Evolutionary conservation across 1,140 invertebrate species (phyloP), one percentile per base, ranked within the genome.

Genomic region (Orius insidiosus): DNA sequence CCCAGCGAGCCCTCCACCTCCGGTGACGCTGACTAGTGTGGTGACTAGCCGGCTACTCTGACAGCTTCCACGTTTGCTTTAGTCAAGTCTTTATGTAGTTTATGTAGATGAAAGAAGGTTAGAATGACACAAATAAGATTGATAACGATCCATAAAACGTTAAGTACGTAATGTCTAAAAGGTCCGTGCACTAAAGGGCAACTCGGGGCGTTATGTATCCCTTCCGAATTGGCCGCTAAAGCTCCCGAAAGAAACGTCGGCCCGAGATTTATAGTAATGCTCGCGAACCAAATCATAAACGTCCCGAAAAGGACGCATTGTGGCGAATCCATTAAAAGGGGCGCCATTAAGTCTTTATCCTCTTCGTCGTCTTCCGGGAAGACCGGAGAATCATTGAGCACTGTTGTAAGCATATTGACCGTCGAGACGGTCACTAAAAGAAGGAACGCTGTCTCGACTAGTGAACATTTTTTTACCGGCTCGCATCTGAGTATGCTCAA

Each of bases 211-310:
- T 78, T 72, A 50, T 80, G 75, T 0, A 73, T 72, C n/a, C 70
- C 71, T 53, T 83, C 82, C 0, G 78, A 75, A 54, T 83, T 85
- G n/a, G 81, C 81, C 0, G 83, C 82, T 37, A 88, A 62, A 7
- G 84, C 83, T 2, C 85, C 84, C 46, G 78, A 83, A 52, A 88
- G 66, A 63, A 93, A 89, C 3, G 86, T 90, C 2, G 86, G 85
- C 4, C 86, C 86, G 51, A 93, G 69, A 64, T 93, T 89, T 58
- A 92, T 85, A 7, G 86, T 87, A 55, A 90, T 80, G 45, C 76
- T 80, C 8, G 80, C 78, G 63, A 89, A 88, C 87, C 86, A 90
- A 56, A 89, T 89, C 77, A 90, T 90, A 63, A 85, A 85, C 18
- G 85, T 80, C 9, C 85, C 86, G 63, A 90, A 93, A 15, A 88